Evolutionary conservation across 1,140 invertebrate species (phyloP), one percentile per base, ranked within the genome.

Genomic region (Brachionus rotundiformis): DNA sequence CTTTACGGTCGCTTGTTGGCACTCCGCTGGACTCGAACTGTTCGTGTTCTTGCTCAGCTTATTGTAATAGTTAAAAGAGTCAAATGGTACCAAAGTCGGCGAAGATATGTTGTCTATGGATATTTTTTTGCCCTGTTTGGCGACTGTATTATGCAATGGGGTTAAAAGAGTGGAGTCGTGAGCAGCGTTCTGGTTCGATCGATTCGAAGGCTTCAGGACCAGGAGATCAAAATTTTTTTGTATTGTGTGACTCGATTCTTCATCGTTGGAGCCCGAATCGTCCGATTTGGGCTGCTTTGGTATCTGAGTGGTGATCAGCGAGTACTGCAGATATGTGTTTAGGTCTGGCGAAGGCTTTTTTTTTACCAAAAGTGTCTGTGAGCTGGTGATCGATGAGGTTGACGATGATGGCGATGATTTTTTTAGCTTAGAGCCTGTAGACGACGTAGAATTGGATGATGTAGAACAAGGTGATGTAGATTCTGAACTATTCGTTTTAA

Each of bases 401-500:
- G 68, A 73, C 11, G 68, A 73, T n/a, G 39, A 13, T 3, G 33
- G 11, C n/a, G 68, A n/a, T n/a, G n/a, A 73, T 5, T 65, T 65
- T 65, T 31, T 31, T 31, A n/a, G 25, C 25, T 65, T n/a, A 11
- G 31, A 65, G 11, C 61, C n/a, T 31, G 61, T 31, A 4, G 61
- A 65, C 13, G 25, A 31, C 0, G 25, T 65, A 4, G 61, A 29
- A 29, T 65, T 65, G 41, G 33, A 41, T 11, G 68, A 68, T 19
- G 63, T 68, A 5, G 63, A 68, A 36, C 63, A 68, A 39, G 63
- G 63, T 39, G 63, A 68, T 68, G 63, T 36, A 33, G 63, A 68
- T 68, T 31, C 16, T 68, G 63, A 68, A 36, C 63, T 73, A 73
- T 73, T 73, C 13, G 68, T 73, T 27, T 73, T 73, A 73, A 73